Conservation (phyloP, 2,113 vertebrate genomes). For the Megatriorchis doriae region DNA sequence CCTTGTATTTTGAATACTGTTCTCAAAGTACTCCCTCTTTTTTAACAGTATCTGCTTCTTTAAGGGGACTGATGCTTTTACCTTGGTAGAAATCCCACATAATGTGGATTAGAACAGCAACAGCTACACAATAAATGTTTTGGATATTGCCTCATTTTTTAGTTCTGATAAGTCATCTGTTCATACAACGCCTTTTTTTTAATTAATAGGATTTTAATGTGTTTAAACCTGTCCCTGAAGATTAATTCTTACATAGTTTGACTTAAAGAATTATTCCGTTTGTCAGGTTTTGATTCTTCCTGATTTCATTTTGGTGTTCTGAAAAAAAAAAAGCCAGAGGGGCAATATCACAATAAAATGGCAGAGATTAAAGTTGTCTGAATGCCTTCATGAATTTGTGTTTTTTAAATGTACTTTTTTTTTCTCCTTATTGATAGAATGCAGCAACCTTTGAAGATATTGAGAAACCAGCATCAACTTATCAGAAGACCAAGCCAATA, state of each 20-base stretch:
- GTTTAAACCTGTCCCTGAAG: background rate
- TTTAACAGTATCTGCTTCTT: background rate
- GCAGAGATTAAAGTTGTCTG: background rate
- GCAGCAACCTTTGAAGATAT: constrained; percentile 91
- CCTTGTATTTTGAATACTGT: background rate
- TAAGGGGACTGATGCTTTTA: background rate
- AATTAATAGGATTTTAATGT: background rate
- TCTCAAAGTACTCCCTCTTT: background rate
- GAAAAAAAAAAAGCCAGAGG: background rate
- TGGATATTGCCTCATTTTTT: background rate
- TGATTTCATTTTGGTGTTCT: background rate
- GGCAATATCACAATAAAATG: background rate
- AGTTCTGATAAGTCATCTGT: background rate
- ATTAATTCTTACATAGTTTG: background rate
- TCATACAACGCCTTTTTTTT: background rate
- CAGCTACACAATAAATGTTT: background rate
- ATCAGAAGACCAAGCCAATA: constrained; percentile 90
- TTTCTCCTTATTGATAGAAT: constrained; percentile 66
- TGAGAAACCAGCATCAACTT: constrained; percentile 77
- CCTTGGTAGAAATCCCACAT: background rate
- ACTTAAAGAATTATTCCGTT: background rate
- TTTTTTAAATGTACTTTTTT: background rate
- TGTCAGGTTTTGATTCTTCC: background rate
- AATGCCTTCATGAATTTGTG: background rate
- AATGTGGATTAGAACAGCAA: background rate